Conservation (phyloP, 2,888 invertebrate genomes). For the Heteropelma amictum region DNA sequence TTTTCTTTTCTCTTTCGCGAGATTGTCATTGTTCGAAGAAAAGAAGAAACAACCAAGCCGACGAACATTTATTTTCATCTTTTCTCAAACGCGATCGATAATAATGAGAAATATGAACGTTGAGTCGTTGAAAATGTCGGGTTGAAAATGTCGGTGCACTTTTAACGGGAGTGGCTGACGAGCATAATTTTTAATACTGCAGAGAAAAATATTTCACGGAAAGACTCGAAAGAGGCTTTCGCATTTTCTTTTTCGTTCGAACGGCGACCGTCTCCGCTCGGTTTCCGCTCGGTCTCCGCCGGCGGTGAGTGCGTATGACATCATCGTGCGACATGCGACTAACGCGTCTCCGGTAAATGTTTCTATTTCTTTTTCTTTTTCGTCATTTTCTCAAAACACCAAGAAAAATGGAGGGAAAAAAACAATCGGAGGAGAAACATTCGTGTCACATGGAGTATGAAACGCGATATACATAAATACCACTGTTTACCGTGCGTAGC, state of each 20-base stretch:
- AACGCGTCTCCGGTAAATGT: background rate
- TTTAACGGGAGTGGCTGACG: too few species aligned
- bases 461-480: constrained; percentile 41
- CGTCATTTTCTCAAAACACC: background rate
- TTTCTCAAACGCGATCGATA: background rate
- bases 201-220: background rate
- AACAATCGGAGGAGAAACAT: background rate
- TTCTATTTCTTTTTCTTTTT: background rate
- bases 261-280: background rate
- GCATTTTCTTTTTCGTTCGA: background rate
- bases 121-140: background rate
- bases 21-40: constrained; percentile 1
- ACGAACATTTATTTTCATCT: background rate
- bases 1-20: too few species aligned
- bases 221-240: background rate
- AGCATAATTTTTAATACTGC: background rate
- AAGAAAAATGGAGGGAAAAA: background rate
- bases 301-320: too few species aligned
- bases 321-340: too few species aligned
- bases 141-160: background rate
- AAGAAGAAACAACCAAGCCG: background rate
- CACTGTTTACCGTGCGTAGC: constrained; percentile 56
- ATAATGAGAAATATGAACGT: background rate
- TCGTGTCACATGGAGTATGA: constrained; percentile 17
- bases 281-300: too few species aligned